phyloP scores from a whole-genome alignment of 1,140 invertebrate species.

The Drosophila gunungcola region DNA sequence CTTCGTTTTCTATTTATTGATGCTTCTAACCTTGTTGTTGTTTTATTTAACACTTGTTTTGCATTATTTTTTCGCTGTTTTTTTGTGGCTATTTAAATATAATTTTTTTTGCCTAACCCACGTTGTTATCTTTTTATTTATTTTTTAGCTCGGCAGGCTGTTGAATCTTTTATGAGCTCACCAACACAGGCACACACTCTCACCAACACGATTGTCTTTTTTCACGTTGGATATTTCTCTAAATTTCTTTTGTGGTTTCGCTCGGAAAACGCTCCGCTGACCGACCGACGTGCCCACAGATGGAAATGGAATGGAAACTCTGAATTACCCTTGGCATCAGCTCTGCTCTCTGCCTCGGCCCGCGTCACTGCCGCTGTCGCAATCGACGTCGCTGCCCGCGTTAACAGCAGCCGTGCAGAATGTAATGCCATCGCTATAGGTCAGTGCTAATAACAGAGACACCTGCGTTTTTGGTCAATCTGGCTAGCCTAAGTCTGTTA shows the following conservation, averaged over 20 bases:
- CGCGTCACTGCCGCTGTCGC: conserved; percentile 1
- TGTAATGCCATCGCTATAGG: conserved; percentile 62
- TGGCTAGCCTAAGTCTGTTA: conserved; percentile 76
- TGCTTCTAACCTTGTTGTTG: conserved; percentile 17
- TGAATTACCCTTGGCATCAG: conserved; percentile 47
- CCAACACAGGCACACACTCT: conserved; percentile 19
- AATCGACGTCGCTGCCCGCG: background rate
- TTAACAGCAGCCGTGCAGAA: conserved; percentile 26
- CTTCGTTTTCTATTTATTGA: background rate
- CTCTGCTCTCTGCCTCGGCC: conserved; percentile 14
- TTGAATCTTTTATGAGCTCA: conserved; percentile 75
- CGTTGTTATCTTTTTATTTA: conserved; percentile 49
- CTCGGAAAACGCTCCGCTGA: conserved; percentile 27
- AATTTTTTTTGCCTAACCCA: conserved; percentile 29
- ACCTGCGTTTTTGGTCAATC: conserved; percentile 60
- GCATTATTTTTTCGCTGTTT: conserved; percentile 27
- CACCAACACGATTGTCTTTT: conserved; percentile 47
- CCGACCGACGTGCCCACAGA: conserved; percentile 56
- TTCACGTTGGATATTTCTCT: conserved; percentile 46
- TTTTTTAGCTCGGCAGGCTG: conserved; percentile 60
- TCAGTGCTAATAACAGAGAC: conserved; percentile 69
- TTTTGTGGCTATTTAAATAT: conserved; percentile 33
- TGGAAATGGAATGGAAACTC: conserved; percentile 53
- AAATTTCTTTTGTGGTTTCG: conserved; percentile 21
- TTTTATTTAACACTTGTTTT: conserved; percentile 21